These are phyloP conservation scores for Bufo gargarizans DNA, from an alignment of 2,113 vertebrate genomes.

Conservation along the genomic window DNA sequence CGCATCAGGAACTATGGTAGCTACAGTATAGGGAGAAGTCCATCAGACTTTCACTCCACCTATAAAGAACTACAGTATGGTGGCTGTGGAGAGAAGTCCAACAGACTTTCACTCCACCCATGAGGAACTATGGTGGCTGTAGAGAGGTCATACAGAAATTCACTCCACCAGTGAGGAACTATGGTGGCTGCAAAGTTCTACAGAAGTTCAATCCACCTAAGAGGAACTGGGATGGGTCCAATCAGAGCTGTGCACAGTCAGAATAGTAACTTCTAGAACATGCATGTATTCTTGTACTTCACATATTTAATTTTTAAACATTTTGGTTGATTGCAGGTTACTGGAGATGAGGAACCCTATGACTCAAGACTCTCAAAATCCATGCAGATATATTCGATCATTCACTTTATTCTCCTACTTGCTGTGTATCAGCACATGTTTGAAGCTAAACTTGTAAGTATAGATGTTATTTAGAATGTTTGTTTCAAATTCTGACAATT, in stretches of 20 bases:
- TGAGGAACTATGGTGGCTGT: no score
- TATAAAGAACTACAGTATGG: no score
- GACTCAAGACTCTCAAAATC: conserved; percentile 69
- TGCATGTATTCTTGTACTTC: neutral
- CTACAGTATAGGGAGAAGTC: no score
- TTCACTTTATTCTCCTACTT: conserved; percentile 80
- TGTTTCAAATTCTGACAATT: neutral
- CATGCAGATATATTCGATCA: conserved; percentile 73
- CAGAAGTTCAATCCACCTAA: no score
- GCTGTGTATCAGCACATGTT: conserved; percentile 79
- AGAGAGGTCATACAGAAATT: no score
- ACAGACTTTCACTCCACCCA: no score
- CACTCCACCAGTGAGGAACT: no score
- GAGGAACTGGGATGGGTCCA: no score
- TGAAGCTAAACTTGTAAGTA: conserved; percentile 77
- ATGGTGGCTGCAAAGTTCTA: no score
- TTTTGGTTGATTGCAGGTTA: conserved; percentile 73
- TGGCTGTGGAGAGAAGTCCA: no score
- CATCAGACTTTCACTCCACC: no score
- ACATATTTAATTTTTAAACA: neutral
- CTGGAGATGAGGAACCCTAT: conserved; percentile 80
- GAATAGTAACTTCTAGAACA: neutral
- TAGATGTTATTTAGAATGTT: neutral
- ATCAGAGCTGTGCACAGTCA: neutral
- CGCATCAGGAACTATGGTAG: no score